phyloP scores from a whole-genome alignment of 2,888 invertebrate species.

The Philopedon plagiatum region DNA sequence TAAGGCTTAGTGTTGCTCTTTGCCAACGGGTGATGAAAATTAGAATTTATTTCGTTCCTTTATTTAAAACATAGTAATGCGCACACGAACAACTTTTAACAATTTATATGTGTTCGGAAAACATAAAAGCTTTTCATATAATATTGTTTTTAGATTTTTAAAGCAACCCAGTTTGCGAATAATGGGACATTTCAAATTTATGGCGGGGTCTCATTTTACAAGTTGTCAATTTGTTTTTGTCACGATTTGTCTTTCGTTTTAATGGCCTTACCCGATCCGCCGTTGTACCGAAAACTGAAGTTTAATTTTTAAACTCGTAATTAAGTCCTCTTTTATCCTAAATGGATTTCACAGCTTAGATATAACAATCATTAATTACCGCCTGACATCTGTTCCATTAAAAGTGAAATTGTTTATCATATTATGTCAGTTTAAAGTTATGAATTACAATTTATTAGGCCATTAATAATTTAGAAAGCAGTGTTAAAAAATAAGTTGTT shows the following conservation, averaged over 20 bases:
- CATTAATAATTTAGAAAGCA: neutral
- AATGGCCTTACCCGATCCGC: constrained; percentile 15
- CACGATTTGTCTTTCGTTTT: constrained; percentile 7
- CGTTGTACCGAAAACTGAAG: constrained; percentile 8
- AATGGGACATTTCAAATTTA: constrained; percentile 5
- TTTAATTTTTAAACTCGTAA: constrained; percentile 16
- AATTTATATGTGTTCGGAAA: neutral
- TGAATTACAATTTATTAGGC: neutral
- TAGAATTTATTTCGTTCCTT: no score
- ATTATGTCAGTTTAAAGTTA: neutral
- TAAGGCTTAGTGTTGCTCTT: no score
- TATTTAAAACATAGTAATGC: neutral
- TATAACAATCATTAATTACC: neutral
- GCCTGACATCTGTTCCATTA: neutral
- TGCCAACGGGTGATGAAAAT: no score
- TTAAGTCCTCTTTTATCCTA: constrained; percentile 5
- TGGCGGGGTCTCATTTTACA: constrained; percentile 10
- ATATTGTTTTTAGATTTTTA: constrained; percentile 1
- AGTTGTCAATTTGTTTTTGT: constrained; percentile 18
- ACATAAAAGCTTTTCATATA: neutral
- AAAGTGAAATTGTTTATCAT: neutral
- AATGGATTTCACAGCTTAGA: neutral
- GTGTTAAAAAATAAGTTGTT: neutral
- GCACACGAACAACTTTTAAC: neutral
- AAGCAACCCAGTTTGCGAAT: neutral